Conservation (phyloP, 2,797 vertebrate genomes). For the Rhinella marina region DNA sequence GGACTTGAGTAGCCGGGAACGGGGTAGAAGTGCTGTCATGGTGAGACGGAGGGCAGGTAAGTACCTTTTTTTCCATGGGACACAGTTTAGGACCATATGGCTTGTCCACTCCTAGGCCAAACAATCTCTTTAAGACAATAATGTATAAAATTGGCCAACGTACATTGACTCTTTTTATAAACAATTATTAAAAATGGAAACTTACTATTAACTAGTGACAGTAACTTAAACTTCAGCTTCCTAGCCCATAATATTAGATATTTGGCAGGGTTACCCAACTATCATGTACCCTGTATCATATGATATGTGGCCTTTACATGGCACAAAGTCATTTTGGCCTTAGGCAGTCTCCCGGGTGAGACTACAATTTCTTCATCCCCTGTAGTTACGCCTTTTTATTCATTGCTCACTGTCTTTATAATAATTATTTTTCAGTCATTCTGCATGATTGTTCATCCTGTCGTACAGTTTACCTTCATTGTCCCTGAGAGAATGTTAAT, state of each 20-base stretch:
- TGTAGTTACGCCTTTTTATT: background rate
- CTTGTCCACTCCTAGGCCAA: no score
- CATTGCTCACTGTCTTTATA: background rate
- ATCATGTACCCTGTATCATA: background rate
- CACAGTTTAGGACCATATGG: no score
- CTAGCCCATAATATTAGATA: background rate
- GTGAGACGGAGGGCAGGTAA: no score
- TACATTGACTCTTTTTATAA: no score
- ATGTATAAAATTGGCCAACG: no score
- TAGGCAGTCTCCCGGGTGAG: background rate
- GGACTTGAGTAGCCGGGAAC: no score
- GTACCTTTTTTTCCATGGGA: no score
- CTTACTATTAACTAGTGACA: no score
- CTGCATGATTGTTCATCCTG: slow-evolving; percentile 11
- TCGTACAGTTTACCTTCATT: slow-evolving; percentile 1
- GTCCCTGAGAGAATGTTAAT: slow-evolving; percentile 14
- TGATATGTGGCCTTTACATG: background rate
- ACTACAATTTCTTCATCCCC: background rate
- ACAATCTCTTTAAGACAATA: no score
- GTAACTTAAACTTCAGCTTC: background rate
- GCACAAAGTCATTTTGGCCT: background rate
- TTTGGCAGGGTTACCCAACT: background rate
- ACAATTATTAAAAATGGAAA: no score
- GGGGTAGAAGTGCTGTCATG: no score
- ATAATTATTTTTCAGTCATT: background rate